Evolutionary conservation across 1,140 invertebrate genomes (phyloP).

Genomic region (Drosophila triauraria): DNA sequence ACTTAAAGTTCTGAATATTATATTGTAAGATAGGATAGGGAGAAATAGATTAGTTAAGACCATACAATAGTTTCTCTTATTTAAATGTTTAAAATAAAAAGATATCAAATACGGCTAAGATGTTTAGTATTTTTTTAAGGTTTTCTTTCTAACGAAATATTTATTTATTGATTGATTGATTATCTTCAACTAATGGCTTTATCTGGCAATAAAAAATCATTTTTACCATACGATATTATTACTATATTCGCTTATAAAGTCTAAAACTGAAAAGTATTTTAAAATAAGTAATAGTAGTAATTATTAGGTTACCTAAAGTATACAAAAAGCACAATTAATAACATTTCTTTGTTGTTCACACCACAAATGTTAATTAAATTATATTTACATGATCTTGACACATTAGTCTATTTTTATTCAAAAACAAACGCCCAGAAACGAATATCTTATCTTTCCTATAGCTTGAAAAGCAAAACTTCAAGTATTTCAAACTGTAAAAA

Average conservation of each 20-base stretch:
- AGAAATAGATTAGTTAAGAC: too few species aligned
- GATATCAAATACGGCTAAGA: background rate
- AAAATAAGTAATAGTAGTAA: too few species aligned
- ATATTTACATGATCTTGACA: background rate
- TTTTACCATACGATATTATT: background rate
- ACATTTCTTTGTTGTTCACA: background rate
- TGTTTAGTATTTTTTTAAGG: fast-evolving
- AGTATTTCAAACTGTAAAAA: background rate
- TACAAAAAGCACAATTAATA: background rate
- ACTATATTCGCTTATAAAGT: background rate
- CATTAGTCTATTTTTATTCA: background rate
- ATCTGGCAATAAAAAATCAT: background rate
- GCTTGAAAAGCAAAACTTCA: background rate
- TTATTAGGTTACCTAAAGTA: background rate
- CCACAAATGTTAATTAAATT: background rate
- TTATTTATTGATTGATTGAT: background rate
- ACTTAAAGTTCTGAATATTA: background rate
- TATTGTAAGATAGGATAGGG: too few species aligned
- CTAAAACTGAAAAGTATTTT: background rate
- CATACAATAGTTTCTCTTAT: too few species aligned
- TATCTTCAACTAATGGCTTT: background rate
- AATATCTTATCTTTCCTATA: background rate
- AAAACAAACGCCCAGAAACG: background rate
- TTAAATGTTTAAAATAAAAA: background rate
- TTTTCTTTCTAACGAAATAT: background rate